phyloP scores from a whole-genome alignment of 1,140 invertebrate species.

The Pygmarrhopalites habei region DNA sequence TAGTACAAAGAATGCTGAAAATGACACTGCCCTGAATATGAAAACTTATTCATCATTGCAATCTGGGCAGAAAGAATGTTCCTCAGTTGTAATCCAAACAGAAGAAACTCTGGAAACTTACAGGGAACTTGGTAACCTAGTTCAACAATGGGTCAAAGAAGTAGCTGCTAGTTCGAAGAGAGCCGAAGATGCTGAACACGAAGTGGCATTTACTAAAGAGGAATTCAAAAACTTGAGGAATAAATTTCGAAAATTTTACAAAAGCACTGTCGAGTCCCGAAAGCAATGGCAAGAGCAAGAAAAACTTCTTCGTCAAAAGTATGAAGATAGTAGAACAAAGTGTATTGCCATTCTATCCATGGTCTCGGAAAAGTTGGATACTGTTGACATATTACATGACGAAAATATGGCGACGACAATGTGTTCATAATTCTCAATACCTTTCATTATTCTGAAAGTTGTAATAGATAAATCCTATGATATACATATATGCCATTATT shows the following conservation, averaged over 20 bases:
- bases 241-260: constrained; percentile 21
- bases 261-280: constrained; percentile 10
- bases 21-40: no score
- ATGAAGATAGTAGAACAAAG: constrained; percentile 9
- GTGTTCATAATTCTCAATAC: no score
- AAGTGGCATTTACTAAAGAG: constrained; percentile 10
- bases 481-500: no score
- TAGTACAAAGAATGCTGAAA: no score
- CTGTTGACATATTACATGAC: not conserved
- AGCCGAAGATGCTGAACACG: constrained; percentile 17
- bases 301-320: constrained; percentile 2
- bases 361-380: not conserved
- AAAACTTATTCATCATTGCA: not conserved
- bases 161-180: constrained; percentile 12
- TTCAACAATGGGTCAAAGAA: constrained; percentile 28
- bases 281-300: constrained; percentile 24
- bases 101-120: constrained; percentile 35
- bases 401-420: no score
- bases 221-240: constrained; percentile 18
- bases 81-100: constrained; percentile 25
- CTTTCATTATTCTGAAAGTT: no score
- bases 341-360: not conserved
- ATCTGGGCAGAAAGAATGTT: constrained; percentile 11
- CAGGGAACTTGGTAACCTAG: constrained; percentile 17
- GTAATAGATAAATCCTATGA: no score